Evolutionary conservation across 2,113 vertebrate species (phyloP).

Genomic region (Murina feae): DNA sequence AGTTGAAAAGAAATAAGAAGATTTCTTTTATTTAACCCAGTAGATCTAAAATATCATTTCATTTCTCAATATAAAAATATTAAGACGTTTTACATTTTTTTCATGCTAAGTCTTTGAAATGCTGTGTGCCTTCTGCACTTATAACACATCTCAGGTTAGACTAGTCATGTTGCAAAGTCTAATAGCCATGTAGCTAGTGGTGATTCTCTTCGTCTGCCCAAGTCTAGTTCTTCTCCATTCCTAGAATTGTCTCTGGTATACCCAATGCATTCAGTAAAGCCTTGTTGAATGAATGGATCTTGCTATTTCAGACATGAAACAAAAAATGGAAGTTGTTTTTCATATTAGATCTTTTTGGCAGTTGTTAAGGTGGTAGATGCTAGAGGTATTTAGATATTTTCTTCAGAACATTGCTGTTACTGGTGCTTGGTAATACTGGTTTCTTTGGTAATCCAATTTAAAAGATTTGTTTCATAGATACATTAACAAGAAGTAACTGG

Average conservation of each 20-base stretch:
- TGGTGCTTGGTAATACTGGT: not conserved
- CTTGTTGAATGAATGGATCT: not conserved
- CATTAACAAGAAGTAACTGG: not conserved
- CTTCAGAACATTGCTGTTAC: not conserved
- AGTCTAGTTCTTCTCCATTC: not conserved
- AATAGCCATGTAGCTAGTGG: not conserved
- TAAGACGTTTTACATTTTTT: not conserved
- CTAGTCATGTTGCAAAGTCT: not conserved
- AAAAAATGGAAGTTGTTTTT: not conserved
- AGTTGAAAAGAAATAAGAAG: not conserved
- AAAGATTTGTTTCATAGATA: not conserved
- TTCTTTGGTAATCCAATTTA: not conserved
- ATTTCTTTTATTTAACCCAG: not conserved
- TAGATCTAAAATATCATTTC: not conserved
- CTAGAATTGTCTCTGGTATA: fast-evolving
- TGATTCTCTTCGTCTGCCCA: not conserved
- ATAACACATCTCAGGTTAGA: not conserved
- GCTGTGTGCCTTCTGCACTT: not conserved
- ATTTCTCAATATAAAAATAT: not conserved
- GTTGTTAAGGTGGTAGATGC: not conserved
- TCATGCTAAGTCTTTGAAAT: not conserved
- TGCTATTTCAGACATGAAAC: not conserved
- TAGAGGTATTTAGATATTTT: not conserved
- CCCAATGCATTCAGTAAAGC: not conserved
- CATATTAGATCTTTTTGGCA: not conserved